Evolutionary conservation across 2,113 vertebrate species (phyloP).

Genomic region (Heterotis niloticus): DNA sequence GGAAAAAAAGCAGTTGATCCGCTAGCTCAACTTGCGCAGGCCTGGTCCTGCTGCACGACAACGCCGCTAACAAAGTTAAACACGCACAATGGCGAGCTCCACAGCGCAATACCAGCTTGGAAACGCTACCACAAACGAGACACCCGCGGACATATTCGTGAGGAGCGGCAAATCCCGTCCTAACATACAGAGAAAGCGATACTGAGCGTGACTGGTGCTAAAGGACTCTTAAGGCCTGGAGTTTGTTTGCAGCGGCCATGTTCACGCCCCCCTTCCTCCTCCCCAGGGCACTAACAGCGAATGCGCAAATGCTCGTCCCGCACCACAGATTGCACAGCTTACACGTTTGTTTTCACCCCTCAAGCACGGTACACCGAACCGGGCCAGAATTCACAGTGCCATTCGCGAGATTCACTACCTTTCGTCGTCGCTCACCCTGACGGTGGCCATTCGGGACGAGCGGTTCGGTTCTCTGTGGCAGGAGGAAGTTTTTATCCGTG

Average conservation of each 20-base stretch:
- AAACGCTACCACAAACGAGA: too few relatives aligned
- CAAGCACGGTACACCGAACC: neutral
- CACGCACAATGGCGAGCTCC: neutral
- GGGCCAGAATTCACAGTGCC: neutral
- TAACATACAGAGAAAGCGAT: too few relatives aligned
- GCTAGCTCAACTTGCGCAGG: neutral
- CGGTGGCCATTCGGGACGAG: slow-evolving; percentile 26
- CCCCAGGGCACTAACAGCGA: neutral
- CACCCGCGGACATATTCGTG: too few relatives aligned
- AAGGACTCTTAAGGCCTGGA: slow-evolving; percentile 1
- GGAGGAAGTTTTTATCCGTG: neutral
- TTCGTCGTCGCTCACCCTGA: slow-evolving; percentile 12
- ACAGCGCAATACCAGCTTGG: neutral
- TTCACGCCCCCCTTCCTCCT: slow-evolving; percentile 26
- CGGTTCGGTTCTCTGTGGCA: neutral
- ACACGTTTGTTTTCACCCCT: neutral
- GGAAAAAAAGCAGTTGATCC: neutral
- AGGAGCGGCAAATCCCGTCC: too few relatives aligned
- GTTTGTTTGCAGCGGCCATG: slow-evolving; percentile 20
- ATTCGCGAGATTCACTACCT: neutral
- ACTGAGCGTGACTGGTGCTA: too few relatives aligned
- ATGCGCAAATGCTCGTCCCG: neutral
- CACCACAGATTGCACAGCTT: slow-evolving; percentile 6
- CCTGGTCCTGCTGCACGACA: neutral
- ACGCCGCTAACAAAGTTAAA: neutral